Percentiles rank a stretch among this genome's conserved stretches.
phyloP scores from a whole-genome alignment of 2,888 invertebrate genomes.

The Hypercompe scribonia region DNA sequence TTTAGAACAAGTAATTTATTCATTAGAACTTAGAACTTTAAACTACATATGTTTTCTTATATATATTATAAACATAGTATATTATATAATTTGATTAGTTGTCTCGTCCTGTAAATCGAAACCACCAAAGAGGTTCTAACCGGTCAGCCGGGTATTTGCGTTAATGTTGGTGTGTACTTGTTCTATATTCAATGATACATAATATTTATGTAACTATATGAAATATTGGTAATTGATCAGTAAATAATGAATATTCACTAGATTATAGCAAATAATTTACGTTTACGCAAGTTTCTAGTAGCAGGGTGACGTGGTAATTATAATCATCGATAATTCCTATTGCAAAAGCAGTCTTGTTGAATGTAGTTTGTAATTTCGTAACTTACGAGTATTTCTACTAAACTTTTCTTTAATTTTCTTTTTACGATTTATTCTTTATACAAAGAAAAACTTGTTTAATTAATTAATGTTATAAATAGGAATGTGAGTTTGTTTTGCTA shows the following conservation, averaged over 20 bases:
- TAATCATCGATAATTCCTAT: slow-evolving; percentile 31
- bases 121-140: neutral
- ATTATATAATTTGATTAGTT: too few species aligned
- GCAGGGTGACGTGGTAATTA: slow-evolving; percentile 30
- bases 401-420: neutral
- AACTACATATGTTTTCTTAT: neutral
- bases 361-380: neutral
- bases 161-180: slow-evolving; percentile 1
- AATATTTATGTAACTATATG: slow-evolving; percentile 37
- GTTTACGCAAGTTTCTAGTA: slow-evolving; percentile 35
- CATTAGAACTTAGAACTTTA: neutral
- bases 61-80: too few species aligned
- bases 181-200: slow-evolving; percentile 29
- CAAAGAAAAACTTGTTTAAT: neutral
- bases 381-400: neutral
- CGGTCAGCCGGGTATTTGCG: neutral
- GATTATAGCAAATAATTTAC: slow-evolving; percentile 35
- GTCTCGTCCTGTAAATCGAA: neutral
- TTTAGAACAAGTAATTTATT: neutral
- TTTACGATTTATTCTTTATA: neutral
- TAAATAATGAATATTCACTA: slow-evolving; percentile 35
- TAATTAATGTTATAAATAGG: neutral
- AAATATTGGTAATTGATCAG: slow-evolving; percentile 22
- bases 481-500: neutral
- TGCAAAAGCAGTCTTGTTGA: slow-evolving; percentile 18